Percentiles rank a stretch among this genome's conserved stretches.
Evolutionary conservation across 2,888 invertebrate species (phyloP).

Genomic region (Platypus cylindrus): DNA sequence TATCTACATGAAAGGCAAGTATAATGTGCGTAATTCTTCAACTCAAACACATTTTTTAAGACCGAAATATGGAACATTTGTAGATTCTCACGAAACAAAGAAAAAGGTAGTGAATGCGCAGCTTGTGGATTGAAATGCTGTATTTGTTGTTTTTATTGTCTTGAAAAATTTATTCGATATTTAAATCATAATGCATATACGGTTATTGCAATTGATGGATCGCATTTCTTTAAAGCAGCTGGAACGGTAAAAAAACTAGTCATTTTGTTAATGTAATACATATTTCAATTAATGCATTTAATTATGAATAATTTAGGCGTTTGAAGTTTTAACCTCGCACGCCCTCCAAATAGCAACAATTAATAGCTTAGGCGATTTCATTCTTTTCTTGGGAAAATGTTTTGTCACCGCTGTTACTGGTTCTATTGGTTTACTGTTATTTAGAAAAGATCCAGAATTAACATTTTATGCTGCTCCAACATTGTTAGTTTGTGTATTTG

Average conservation of each 20-base stretch:
- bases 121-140: conserved; percentile 42
- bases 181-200: conserved; percentile 57
- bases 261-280: conserved; percentile 1
- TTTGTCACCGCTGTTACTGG: conserved; percentile 75
- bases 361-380: conserved; percentile 61
- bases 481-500: conserved; percentile 68
- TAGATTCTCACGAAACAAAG: conserved; percentile 26
- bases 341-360: conserved; percentile 55
- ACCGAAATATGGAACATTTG: background rate
- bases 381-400: conserved; percentile 56
- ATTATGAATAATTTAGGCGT: conserved; percentile 35
- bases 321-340: conserved; percentile 47
- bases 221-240: conserved; percentile 50
- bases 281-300: conserved; percentile 1
- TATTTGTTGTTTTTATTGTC: conserved; percentile 52
- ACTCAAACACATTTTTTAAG: background rate
- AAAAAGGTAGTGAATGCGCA: conserved; percentile 38
- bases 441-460: conserved; percentile 58
- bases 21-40: background rate
- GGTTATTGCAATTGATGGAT: conserved; percentile 52
- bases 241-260: conserved; percentile 23
- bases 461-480: conserved; percentile 81
- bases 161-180: conserved; percentile 53
- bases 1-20: conserved; percentile 27
- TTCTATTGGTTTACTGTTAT: conserved; percentile 60